These are phyloP conservation scores for Micromesistius poutassou DNA, from an alignment of 2,797 vertebrate species.

Conservation along the genomic window DNA sequence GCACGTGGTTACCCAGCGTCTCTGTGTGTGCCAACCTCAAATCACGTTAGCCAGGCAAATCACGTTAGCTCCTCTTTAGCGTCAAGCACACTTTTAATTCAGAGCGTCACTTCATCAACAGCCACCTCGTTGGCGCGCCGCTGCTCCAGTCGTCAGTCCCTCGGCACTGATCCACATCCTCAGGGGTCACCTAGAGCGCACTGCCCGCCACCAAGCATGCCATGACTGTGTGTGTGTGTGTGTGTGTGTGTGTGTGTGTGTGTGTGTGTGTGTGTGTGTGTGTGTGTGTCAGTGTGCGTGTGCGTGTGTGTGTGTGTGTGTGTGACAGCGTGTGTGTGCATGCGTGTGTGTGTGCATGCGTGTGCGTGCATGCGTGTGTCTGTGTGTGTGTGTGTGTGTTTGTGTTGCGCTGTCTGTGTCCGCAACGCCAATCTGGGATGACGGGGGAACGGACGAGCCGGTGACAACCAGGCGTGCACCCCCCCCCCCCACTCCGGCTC, in stretches of 20 bases:
- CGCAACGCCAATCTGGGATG: background rate
- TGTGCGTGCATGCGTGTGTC: background rate
- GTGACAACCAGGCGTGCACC: slow-evolving; percentile 63
- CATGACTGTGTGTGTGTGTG: slow-evolving; percentile 1
- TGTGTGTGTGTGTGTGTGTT: background rate
- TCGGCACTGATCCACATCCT: slow-evolving; percentile 67
- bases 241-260: background rate
- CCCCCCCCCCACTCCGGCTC: slow-evolving; percentile 59
- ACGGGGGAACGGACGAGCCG: slow-evolving; percentile 39
- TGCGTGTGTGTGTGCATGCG: background rate
- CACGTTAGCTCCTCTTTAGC: slow-evolving; percentile 66
- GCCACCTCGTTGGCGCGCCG: slow-evolving; percentile 53
- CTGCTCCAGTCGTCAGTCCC: slow-evolving; percentile 55
- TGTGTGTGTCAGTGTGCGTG: background rate
- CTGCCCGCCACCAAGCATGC: slow-evolving; percentile 26
- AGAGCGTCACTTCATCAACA: slow-evolving; percentile 61
- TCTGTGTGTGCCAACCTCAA: slow-evolving; percentile 46
- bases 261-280: background rate
- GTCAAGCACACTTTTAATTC: slow-evolving; percentile 72
- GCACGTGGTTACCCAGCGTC: background rate
- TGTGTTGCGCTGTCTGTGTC: background rate
- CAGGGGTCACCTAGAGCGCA: slow-evolving; percentile 61
- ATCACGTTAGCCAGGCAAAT: slow-evolving; percentile 70
- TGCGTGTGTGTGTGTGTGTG: background rate
- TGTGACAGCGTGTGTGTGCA: slow-evolving; percentile 4